Evolutionary conservation across 2,113 vertebrate genomes (phyloP), one percentile per base, ranked within the genome.

Genomic region (Panthera leo): DNA sequence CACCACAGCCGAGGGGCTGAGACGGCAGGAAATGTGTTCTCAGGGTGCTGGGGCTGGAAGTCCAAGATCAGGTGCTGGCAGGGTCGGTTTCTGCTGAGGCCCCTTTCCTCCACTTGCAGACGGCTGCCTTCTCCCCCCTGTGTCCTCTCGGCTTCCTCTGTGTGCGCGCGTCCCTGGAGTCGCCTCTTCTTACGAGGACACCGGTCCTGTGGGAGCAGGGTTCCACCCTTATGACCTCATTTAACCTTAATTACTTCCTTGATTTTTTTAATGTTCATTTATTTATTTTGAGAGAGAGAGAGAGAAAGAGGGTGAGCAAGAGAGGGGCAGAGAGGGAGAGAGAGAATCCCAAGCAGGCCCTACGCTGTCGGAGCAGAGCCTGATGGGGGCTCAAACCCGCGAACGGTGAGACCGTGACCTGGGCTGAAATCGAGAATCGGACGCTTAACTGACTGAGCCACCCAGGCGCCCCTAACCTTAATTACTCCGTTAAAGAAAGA

Each of bases 121-220:
- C 1, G 0, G 65, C 85, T 7, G 25, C 48, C 65, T 85, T 61
- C 36, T 68, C 13, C 3, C 51, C 9, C 3, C 48, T 19, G 18
- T 19, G 71, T 34, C 71, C 61, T 61, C 19, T 36, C 0, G 7
- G 29, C 63, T 23, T 68, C 2, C 78, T n/a, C 31, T 31, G 0
- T 86, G n/a, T 1, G 1, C 0, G 1, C 2, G 1, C 9, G 23
- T 7, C 34, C 31, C 16, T 23, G 5, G 23, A 25, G 36, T 48
- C 45, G 7, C 45, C 85, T 36, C 45, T 48, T 65, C 27, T n/a
- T 15, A 15, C 0, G 25, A 78, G 27, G 39, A 83, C 55, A 42
- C 31, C 29, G 8, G 73, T 85, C 83, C 45, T 58, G 0, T 75
- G 45, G 75, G 58, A 55, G 45, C 10, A 63, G 31, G 45, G 18